Evolutionary conservation across 2,113 vertebrate genomes (phyloP), one percentile per base, ranked within the genome.

Genomic region (Hassar affinis): DNA sequence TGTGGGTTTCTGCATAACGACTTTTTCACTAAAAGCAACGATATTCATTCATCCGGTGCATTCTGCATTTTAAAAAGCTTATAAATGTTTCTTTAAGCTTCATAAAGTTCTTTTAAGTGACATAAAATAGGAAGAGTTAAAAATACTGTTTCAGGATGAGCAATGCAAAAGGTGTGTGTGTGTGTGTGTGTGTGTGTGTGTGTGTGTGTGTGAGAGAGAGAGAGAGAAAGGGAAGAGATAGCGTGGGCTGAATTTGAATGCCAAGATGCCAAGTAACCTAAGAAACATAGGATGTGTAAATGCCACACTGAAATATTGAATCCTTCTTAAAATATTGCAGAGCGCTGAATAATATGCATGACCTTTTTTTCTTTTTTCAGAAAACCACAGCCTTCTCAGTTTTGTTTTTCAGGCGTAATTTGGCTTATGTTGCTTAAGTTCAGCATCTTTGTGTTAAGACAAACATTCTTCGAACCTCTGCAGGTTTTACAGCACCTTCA

Each of bases 331-430:
- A 87, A 87, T 84, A 82, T 86, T 82, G 84, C 86, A 83, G 30
- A 71, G 78, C 84, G 86, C 85, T 89, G 85, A 91, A 91, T 90
- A 91, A 94, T 95, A 94, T 94, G 94, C 93, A 84, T 84, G 80
- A 85, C 84, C 92, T 91, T 90, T 86, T 89, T 90, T 93, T 93
- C 88, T 86, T 90, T 93, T 93, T 90, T 85, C n/a, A 89, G 88
- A 93, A 93, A 96, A 93, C 96, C 96, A 96, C 95, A 97, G 92
- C 86, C 94, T 95, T 95, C 93, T 97, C 95, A 92, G 95, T 98
- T 97, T 96, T 96, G 95, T 94, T 97, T 93, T 96, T 96, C 92
- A 92, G 90, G 88, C 88, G 91, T 89, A 86, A 86, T 82, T 86
- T 89, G 79, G 85, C 83, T 89, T 80, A 87, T 79, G 87, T 87